Evolutionary conservation across 2,888 invertebrate species (phyloP).

Genomic region (Leptopilina myrica): DNA sequence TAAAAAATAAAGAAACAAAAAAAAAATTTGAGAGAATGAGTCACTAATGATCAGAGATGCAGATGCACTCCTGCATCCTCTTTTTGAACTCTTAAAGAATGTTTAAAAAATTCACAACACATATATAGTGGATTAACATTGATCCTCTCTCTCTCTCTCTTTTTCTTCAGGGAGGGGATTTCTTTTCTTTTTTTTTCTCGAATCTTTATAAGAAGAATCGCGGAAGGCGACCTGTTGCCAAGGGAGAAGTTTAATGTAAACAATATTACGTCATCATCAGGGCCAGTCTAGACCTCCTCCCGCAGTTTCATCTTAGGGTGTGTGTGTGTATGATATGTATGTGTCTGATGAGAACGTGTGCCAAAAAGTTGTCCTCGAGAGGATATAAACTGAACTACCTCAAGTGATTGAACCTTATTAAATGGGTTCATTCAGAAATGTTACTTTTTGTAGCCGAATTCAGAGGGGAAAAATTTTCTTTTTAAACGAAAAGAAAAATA

Average conservation of each 20-base stretch:
- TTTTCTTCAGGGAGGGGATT: not conserved
- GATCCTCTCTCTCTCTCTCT: not conserved
- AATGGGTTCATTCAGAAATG: constrained; percentile 11
- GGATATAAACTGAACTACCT: not conserved
- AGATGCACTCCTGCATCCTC: not conserved
- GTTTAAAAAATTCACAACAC: not conserved
- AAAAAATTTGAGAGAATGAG: not conserved
- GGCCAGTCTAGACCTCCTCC: constrained; percentile 51
- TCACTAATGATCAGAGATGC: not conserved
- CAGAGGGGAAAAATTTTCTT: too few species aligned
- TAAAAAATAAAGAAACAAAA: not conserved
- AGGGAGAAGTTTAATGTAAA: constrained; percentile 73
- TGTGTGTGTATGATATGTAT: too few species aligned
- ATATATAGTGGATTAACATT: not conserved
- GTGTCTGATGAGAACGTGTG: constrained; percentile 50
- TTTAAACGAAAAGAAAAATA: too few species aligned
- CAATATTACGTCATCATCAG: constrained; percentile 70
- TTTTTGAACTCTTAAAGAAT: not conserved
- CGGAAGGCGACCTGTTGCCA: constrained; percentile 72
- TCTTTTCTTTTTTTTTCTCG: constrained; percentile 6
- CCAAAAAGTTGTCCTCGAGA: constrained; percentile 16
- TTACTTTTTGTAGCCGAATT: not conserved
- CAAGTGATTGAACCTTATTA: constrained; percentile 30
- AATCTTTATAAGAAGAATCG: constrained; percentile 44
- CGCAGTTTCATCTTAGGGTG: not conserved